These are phyloP conservation scores for Dryobotodes eremita DNA, from an alignment of 2,888 invertebrate genomes.

Conservation along the genomic window DNA sequence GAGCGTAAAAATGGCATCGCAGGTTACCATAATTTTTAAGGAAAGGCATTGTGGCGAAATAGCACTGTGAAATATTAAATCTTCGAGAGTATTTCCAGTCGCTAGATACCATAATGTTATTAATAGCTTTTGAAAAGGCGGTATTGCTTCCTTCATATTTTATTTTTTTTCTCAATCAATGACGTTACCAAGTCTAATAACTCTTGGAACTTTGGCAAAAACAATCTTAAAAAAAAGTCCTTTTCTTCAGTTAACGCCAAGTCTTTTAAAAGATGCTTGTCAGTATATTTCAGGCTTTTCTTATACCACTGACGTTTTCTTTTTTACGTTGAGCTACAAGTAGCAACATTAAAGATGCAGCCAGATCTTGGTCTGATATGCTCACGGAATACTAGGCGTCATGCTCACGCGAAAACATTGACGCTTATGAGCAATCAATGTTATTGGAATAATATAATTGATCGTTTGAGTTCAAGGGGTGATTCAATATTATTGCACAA, in stretches of 20 bases:
- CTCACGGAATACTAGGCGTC: not conserved
- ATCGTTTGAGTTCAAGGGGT: not conserved
- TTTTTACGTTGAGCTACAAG: not conserved
- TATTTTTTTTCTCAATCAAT: not conserved
- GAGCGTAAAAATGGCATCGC: too few relatives aligned
- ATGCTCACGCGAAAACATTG: not conserved
- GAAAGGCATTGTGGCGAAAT: not conserved
- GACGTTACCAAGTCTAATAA: not conserved
- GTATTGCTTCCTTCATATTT: not conserved
- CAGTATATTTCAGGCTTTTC: not conserved
- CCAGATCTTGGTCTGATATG: too few relatives aligned
- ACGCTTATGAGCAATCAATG: not conserved
- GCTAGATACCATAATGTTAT: not conserved
- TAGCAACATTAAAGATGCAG: not conserved
- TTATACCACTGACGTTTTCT: not conserved
- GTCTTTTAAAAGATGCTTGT: not conserved
- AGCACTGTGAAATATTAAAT: not conserved
- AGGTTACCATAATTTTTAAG: not conserved
- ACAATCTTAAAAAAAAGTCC: too few relatives aligned
- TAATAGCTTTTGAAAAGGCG: not conserved
- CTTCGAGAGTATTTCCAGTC: not conserved
- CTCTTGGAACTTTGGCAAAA: not conserved
- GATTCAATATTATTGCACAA: not conserved
- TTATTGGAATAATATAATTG: not conserved
- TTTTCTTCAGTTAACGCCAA: not conserved